Conservation (phyloP, 2,797 vertebrate genomes). For the Danio tinwini region DNA sequence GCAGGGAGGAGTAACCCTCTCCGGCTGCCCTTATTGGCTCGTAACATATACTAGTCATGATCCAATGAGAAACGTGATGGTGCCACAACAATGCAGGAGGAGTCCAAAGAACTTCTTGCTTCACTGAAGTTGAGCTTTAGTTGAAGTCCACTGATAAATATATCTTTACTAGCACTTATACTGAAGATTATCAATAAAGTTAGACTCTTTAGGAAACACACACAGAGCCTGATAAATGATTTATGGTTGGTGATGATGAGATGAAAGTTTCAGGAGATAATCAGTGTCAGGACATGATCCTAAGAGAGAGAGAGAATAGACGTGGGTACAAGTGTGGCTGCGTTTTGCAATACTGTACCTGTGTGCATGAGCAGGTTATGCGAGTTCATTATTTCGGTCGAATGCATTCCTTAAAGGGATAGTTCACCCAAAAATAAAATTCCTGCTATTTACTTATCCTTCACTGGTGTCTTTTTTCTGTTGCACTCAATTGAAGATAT, state of each 20-base stretch:
- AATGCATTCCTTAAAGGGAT: too few relatives aligned
- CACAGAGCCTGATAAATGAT: background rate
- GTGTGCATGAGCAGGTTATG: background rate
- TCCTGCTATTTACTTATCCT: background rate
- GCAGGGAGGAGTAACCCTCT: conserved; percentile 64
- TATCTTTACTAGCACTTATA: background rate
- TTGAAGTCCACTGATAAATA: conserved; percentile 75
- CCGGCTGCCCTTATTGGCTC: conserved; percentile 67
- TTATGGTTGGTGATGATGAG: background rate
- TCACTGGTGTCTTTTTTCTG: too few relatives aligned
- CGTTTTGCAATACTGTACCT: background rate
- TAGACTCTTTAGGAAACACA: conserved; percentile 18
- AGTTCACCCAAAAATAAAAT: too few relatives aligned
- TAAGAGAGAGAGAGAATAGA: background rate
- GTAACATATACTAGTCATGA: background rate
- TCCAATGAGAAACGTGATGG: conserved; percentile 64
- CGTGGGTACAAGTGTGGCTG: background rate
- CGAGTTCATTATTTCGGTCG: background rate
- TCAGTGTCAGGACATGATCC: background rate
- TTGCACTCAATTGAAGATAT: too few relatives aligned
- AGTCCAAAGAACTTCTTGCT: conserved; percentile 32
- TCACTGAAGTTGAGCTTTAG: conserved; percentile 44
- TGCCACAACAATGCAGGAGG: conserved; percentile 53
- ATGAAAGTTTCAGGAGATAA: conserved; percentile 9
- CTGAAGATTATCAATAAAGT: conserved; percentile 52